Conservation (phyloP, 2,113 vertebrate genomes). For the Siniperca chuatsi region DNA sequence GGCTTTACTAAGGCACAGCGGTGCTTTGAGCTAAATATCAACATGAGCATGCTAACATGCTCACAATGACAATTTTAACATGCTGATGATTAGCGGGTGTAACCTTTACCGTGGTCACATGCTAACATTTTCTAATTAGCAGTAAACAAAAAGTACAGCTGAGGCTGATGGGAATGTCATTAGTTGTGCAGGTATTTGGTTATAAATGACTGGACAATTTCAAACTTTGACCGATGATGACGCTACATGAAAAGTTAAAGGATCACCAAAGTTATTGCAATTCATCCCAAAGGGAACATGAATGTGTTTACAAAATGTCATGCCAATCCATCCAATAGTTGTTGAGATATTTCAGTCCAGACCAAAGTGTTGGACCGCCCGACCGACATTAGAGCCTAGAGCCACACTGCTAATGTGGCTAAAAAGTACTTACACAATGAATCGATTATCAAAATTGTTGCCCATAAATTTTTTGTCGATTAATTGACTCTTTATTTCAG, state of each 20-base stretch:
- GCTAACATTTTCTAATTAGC: background rate
- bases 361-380: too few relatives aligned
- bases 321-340: background rate
- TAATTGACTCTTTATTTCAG: background rate
- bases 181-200: background rate
- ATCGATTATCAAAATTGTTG: background rate
- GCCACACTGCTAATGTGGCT: background rate
- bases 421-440: background rate
- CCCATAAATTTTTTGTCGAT: background rate
- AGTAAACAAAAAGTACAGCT: background rate
- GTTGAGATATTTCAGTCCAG: background rate
- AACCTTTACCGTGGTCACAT: background rate
- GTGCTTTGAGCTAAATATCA: background rate
- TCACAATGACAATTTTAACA: background rate
- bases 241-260: too few relatives aligned
- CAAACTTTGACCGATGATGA: too few relatives aligned
- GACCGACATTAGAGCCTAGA: background rate
- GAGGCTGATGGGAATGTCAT: background rate
- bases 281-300: background rate
- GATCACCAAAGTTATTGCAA: too few relatives aligned
- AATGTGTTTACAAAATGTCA: background rate
- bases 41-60: too few relatives aligned
- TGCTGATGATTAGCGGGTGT: background rate
- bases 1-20: background rate
- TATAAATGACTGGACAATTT: background rate